Evolutionary conservation across 2,797 vertebrate species (phyloP), one percentile per base, ranked within the genome.

Genomic region (Emydoidea blandingii): DNA sequence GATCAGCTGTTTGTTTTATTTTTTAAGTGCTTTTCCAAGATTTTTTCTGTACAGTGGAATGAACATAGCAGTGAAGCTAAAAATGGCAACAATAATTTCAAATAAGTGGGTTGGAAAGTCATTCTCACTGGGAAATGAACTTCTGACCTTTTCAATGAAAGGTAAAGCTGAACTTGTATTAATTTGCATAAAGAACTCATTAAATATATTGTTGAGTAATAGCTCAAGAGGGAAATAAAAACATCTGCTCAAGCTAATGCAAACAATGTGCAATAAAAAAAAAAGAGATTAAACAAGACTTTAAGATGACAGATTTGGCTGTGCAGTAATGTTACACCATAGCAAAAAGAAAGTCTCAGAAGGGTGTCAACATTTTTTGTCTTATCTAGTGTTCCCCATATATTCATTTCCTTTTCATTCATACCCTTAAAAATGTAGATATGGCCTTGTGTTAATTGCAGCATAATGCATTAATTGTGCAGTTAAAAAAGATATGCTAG

Each of bases 121-220:
- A 97, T 85, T 95, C 86, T 96, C 88, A 41, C 88, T 91, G 96
- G 97, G 95, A 97, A 97, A 90, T 95, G 97, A 97, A 98, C 97
- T 95, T 92, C 41, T 56, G 97, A 98, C 95, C 95, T 96, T 97
- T 96, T 94, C 96, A 97, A 94, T 0, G 54, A 97, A 96, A 96
- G 91, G 93, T 90, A 85, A 91, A 89, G 83, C 88, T 92, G 78
- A 88, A 94, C 59, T 86, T 2, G 12, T 84, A 89, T 94, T 95
- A 94, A 92, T 96, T 96, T 96, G 93, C 74, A 78, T 81, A 65
- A 37, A 82, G 92, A 68, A 94, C 82, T 85, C 93, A 92, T 91
- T 96, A 91, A 97, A 96, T 97, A 93, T 89, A 96, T 78, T 29
- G 3, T 57, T 72, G 96, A 95, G 57, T 53, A 91, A 84, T 57